A percentile compares a stretch with the other conserved stretches of the same genome.
Conservation (phyloP, 2,888 invertebrate genomes). For the Apeira syringaria region DNA sequence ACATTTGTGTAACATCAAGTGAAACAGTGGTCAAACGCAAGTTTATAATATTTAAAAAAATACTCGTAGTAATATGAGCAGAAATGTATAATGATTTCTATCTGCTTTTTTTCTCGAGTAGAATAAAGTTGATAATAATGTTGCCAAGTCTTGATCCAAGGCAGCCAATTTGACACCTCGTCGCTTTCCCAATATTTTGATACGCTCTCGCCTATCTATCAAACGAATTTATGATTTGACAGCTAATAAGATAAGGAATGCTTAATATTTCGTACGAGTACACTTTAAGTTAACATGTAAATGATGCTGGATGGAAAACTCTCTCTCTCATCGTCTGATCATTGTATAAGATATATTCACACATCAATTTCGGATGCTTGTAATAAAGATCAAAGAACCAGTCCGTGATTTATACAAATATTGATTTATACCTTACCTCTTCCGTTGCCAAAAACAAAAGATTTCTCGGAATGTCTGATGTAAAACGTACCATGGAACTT, state of each 20-base stretch:
- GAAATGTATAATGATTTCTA: too few relatives aligned
- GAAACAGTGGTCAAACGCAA: too few relatives aligned
- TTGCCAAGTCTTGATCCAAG: constrained; percentile 4
- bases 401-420: too few relatives aligned
- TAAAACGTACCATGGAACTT: too few relatives aligned
- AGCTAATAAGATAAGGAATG: constrained; percentile 19
- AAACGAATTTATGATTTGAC: constrained; percentile 25
- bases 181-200: constrained; percentile 46
- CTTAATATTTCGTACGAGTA: constrained; percentile 12
- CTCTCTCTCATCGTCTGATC: constrained; percentile 11
- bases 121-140: neutral
- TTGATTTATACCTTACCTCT: too few relatives aligned
- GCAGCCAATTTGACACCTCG: constrained; percentile 46
- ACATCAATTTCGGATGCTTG: constrained; percentile 1
- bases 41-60: too few relatives aligned
- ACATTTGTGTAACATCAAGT: too few relatives aligned
- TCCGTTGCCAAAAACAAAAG: too few relatives aligned
- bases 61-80: too few relatives aligned
- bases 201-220: constrained; percentile 25
- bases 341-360: neutral
- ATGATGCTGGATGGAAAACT: constrained; percentile 3
- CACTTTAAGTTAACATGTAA: constrained; percentile 13
- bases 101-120: too few relatives aligned
- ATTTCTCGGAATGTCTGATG: too few relatives aligned
- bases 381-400: constrained; percentile 1